Percentiles rank a stretch among this genome's conserved stretches.
Evolutionary conservation across 2,113 vertebrate genomes (phyloP).

Genomic region (Cnemophilus loriae): DNA sequence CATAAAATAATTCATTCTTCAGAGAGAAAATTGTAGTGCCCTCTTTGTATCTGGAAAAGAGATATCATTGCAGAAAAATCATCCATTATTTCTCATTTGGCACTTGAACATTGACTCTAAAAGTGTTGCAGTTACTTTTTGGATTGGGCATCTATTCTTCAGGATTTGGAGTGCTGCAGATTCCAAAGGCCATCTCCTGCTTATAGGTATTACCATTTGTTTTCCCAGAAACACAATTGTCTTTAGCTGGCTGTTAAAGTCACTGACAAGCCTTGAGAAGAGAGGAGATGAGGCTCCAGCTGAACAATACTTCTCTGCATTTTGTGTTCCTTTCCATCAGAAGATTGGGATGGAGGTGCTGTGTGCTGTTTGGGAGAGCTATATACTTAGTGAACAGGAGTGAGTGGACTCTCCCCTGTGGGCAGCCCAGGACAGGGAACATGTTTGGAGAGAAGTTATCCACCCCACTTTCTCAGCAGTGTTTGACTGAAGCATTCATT

Average conservation of each 20-base stretch:
- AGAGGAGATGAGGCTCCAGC: not conserved
- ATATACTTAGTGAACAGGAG: not conserved
- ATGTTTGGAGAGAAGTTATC: not conserved
- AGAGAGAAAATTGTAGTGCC: not conserved
- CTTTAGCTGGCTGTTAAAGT: not conserved
- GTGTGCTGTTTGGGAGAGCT: not conserved
- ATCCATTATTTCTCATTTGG: not conserved
- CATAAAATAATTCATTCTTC: not conserved
- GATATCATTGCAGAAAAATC: not conserved
- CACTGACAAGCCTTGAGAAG: not conserved
- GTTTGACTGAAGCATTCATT: not conserved
- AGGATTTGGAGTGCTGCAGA: not conserved
- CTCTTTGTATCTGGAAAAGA: not conserved
- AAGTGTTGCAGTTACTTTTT: not conserved
- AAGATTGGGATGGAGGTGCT: not conserved
- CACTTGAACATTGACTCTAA: not conserved
- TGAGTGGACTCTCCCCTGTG: not conserved
- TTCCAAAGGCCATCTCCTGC: not conserved
- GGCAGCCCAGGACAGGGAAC: not conserved
- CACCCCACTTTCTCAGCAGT: not conserved
- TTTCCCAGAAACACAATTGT: not conserved
- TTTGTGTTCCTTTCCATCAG: not conserved
- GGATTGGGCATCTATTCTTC: not conserved
- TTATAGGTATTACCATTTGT: not conserved
- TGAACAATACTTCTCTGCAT: not conserved